Conservation (phyloP, 2,113 vertebrate species). For the Python bivittatus region DNA sequence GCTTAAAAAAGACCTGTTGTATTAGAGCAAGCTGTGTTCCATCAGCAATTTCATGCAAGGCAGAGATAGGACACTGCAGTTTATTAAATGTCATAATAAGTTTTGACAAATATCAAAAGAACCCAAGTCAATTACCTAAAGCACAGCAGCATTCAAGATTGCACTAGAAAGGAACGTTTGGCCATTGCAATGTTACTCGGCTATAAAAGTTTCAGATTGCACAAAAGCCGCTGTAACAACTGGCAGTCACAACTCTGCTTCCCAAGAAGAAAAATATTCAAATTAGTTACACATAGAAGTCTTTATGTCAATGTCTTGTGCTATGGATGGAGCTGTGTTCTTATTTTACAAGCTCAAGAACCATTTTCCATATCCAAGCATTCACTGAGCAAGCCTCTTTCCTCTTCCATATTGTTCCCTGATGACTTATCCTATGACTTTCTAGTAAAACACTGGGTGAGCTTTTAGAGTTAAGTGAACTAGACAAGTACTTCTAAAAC, state of each 20-base stretch:
- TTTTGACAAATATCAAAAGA: conserved; percentile 69
- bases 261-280: conserved; percentile 69
- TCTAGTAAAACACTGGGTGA: conserved; percentile 14
- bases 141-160: conserved; percentile 51
- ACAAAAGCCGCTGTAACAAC: conserved; percentile 46
- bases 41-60: conserved; percentile 43
- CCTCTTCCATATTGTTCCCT: neutral
- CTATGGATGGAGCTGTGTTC: conserved; percentile 27
- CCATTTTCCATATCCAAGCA: conserved; percentile 29
- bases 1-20: conserved; percentile 34
- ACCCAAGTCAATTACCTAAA: conserved; percentile 54
- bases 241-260: conserved; percentile 46
- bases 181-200: conserved; percentile 50
- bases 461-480: conserved; percentile 9
- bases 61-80: conserved; percentile 64
- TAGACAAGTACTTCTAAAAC: conserved; percentile 13
- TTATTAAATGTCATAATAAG: conserved; percentile 66
- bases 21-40: conserved; percentile 43
- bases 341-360: conserved; percentile 50
- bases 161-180: conserved; percentile 42
- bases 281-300: conserved; percentile 60
- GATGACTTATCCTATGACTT: neutral
- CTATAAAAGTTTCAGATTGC: conserved; percentile 58
- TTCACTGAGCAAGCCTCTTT: conserved; percentile 6
- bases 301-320: conserved; percentile 18